phyloP scores from a whole-genome alignment of 2,888 invertebrate species.

The Drosophila siamana region DNA sequence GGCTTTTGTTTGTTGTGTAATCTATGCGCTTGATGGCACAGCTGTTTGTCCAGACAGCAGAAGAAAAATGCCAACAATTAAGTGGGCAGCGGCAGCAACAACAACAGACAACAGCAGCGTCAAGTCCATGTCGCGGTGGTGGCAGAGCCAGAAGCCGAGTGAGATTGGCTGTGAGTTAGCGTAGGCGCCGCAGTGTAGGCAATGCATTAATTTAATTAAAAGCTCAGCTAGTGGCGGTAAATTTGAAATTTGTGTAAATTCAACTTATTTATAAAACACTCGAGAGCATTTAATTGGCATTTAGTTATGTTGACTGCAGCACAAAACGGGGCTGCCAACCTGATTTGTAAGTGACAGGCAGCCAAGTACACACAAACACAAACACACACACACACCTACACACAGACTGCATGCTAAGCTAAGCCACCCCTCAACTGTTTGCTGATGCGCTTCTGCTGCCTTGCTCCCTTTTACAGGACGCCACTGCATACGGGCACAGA shows the following conservation, averaged over 20 bases:
- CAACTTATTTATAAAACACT: slow-evolving; percentile 79
- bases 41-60: slow-evolving; percentile 77
- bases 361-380: neutral
- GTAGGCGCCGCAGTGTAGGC: slow-evolving; percentile 48
- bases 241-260: slow-evolving; percentile 78
- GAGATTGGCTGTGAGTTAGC: neutral
- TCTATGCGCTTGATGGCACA: slow-evolving; percentile 81
- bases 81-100: slow-evolving; percentile 59
- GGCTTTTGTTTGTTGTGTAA: slow-evolving; percentile 82
- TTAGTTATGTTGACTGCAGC: slow-evolving; percentile 42
- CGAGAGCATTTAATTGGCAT: slow-evolving; percentile 63
- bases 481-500: slow-evolving; percentile 67
- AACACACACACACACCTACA: neutral
- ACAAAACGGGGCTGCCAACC: slow-evolving; percentile 50
- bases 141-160: neutral
- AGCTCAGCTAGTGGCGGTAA: slow-evolving; percentile 44
- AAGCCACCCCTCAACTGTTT: slow-evolving; percentile 21
- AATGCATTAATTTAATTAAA: slow-evolving; percentile 83
- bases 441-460: slow-evolving; percentile 1
- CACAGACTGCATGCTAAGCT: slow-evolving; percentile 27
- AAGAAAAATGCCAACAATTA: slow-evolving; percentile 82
- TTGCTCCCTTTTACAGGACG: slow-evolving; percentile 45
- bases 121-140: neutral
- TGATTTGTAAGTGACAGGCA: slow-evolving; percentile 31
- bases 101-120: no score